Base-by-base conservation (phyloP, 2,888 invertebrate genomes). In the Aelia acuminata region DNA sequence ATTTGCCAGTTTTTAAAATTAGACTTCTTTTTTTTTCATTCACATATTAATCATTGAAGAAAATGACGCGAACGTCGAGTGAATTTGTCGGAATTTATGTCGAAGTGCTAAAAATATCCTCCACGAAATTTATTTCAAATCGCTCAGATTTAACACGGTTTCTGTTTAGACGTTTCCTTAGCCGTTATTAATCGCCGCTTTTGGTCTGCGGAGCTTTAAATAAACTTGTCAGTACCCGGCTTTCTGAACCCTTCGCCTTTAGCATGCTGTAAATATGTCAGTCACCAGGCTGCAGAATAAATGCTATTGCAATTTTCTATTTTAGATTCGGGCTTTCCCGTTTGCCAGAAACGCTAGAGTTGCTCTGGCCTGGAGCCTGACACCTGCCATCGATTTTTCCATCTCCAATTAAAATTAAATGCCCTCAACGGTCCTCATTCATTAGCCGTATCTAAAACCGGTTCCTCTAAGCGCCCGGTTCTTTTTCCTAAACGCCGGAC, bases 301-400 rank as follows among this genome's bases (percentile, higher is more conserved):
- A 80, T 80, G 47, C 80, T 47, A n/a, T 22, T 80, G 80, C 80
- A 80, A 10, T 80, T 43, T 43, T 80, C 80, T 80, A 80, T 80
- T 80, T 80, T 80, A 43, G 80, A 80, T 80, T 80, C 57, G 1
- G 13, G 43, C 11, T 80, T n/a, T 47, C 8, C 80, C 80, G n/a
- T 80, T 80, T 4, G 80, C n/a, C 43, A 22, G 43, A 35, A 35
- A 70, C 63, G 80, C 22, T 13, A 13, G 7, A 80, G 11, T 2
- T 10, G 22, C 80, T 80, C 80, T 80, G 80, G 80, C 80, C 80
- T 7, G 3, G 2, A 0, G 39, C 80, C 80, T 43, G 11, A 43
- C 43, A 80, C 47, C 80, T 39, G 39, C 22, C n/a, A 22, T 13
- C 80, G 5, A 47, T 43, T 80, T 43, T 35, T 70, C 11, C 4